Base-by-base conservation (phyloP, 2,113 vertebrate genomes). In the Coryphaenoides rupestris region DNA sequence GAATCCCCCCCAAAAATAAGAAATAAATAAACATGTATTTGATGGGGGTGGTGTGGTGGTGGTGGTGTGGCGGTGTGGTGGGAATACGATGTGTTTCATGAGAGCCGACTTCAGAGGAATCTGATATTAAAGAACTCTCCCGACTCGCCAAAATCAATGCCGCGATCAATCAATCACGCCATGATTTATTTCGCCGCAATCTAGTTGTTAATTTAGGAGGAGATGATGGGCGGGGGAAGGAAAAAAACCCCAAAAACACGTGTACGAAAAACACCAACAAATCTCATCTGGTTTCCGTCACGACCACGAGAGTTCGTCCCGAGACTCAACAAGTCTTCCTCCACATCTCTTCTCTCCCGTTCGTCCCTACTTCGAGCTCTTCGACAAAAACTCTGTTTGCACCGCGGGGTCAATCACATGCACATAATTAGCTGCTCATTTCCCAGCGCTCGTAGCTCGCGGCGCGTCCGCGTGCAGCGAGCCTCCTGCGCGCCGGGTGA, bases 391-490 rank as follows among this genome's bases (percentile, higher is more conserved):
- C 33, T 40, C 19, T 59, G 19, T 45, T 17, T 33, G 24, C 7
- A 58, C 26, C 56, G 33, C 17, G 9, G 33, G n/a, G 58, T 59
- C 58, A 59, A 59, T 59, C 3, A 21, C 45, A 60, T 60, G 40
- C 40, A 60, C 33, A 60, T 60, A 47, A 60, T 60, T 47, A 49
- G 10, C 58, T 19, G 22, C 24, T 58, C 26, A 33, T 56, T 26
- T 9, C 53, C 57, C 12, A 19, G 14, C 33, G 49, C 17, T 66
- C 45, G 54, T n/a, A 52, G 40, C 24, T 21, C 19, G 28, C n/a
- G 19, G 49, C 21, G 57, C 16, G 17, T 53, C 26, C 26, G 52
- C 19, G n/a, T n/a, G n/a, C n/a, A n/a, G n/a, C n/a, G n/a, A n/a
- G n/a, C n/a, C n/a, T n/a, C n/a, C n/a, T n/a, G n/a, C n/a, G n/a